Conservation (phyloP, 2,888 invertebrate genomes). For the Epinotia ramella region DNA sequence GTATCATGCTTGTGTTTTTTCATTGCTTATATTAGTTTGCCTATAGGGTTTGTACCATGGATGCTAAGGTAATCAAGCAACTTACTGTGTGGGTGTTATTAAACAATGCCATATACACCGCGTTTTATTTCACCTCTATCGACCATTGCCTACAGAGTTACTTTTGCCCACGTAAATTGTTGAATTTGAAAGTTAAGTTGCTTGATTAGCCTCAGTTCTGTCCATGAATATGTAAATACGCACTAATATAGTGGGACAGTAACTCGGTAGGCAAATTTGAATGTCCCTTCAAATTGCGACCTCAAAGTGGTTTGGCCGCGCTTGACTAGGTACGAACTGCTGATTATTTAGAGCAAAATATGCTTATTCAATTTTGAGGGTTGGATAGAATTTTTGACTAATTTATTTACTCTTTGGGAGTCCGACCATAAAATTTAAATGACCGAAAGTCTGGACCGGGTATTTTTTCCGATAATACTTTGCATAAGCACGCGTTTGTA, state of each 20-base stretch:
- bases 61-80: constrained; percentile 81
- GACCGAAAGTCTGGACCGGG: too few species aligned
- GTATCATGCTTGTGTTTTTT: neutral
- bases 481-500: too few species aligned
- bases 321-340: constrained; percentile 15
- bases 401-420: too few species aligned
- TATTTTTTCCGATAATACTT: too few species aligned
- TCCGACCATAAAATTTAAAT: too few species aligned
- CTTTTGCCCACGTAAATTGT: constrained; percentile 66
- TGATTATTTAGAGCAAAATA: constrained; percentile 7
- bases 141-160: constrained; percentile 69
- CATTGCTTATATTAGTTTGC: neutral
- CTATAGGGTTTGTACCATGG: constrained; percentile 5
- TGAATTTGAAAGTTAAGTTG: constrained; percentile 67
- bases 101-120: constrained; percentile 65
- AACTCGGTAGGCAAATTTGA: constrained; percentile 69
- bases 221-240: constrained; percentile 41
- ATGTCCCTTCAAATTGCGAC: constrained; percentile 41
- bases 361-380: constrained; percentile 2
- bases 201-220: constrained; percentile 78
- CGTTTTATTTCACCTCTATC: constrained; percentile 72
- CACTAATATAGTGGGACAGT: constrained; percentile 55
- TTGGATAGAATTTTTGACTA: neutral
- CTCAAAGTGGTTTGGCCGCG: constrained; percentile 26
- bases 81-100: constrained; percentile 79